phyloP scores from a whole-genome alignment of 92 coral and sea anemone genomes.

The Siderastrea radians region DNA sequence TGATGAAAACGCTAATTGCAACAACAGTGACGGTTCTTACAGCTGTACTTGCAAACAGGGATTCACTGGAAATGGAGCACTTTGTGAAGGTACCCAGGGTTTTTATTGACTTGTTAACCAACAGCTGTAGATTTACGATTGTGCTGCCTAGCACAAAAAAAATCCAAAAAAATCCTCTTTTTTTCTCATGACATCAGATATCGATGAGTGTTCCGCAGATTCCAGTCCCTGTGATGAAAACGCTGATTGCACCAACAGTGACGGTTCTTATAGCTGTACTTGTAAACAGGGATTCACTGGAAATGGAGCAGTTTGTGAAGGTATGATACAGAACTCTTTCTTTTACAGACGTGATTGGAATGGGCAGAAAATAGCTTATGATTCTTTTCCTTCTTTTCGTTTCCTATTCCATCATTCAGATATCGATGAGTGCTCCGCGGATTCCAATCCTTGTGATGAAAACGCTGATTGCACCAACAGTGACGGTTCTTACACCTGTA shows the following conservation, averaged over 20 bases:
- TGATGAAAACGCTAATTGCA: constrained; percentile 57
- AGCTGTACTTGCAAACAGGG: constrained; percentile 71
- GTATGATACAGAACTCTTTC: too few species aligned
- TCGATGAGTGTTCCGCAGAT: neutral
- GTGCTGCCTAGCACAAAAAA: neutral
- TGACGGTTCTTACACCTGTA: constrained; percentile 57
- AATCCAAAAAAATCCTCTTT: neutral
- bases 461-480: constrained; percentile 23
- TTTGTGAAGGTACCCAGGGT: constrained; percentile 56
- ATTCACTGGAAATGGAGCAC: constrained; percentile 67
- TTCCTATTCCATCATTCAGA: neutral
- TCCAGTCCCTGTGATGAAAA: neutral
- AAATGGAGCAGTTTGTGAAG: constrained; percentile 14
- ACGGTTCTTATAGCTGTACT: constrained; percentile 70
- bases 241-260: constrained; percentile 66
- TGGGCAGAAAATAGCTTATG: too few species aligned
- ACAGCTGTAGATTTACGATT: too few species aligned
- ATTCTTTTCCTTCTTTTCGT: too few species aligned
- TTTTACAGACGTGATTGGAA: too few species aligned
- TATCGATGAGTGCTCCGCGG: constrained; percentile 42
- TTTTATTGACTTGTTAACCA: too few species aligned
- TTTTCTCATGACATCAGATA: neutral
- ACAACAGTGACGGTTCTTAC: constrained; percentile 76
- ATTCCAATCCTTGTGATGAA: constrained; percentile 9
- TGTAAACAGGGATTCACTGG: constrained; percentile 74